Conservation (phyloP, 92 coral and sea anemone genomes). For the Porites evermanni region DNA sequence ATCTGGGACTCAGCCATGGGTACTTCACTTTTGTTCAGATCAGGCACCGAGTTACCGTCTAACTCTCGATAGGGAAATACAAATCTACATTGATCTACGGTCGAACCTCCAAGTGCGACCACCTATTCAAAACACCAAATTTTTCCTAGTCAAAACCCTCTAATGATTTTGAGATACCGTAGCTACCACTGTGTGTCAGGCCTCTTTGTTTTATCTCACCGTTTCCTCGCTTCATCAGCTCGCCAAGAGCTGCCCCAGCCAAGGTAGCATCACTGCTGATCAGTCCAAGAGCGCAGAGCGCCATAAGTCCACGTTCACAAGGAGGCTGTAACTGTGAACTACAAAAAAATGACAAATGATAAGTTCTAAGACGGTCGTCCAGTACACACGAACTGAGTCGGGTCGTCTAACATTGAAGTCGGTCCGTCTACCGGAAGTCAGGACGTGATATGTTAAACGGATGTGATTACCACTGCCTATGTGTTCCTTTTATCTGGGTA, state of each 20-base stretch:
- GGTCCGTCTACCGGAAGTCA: not conserved
- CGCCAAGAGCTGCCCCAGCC: slow-evolving; percentile 95
- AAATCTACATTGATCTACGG: too few relatives aligned
- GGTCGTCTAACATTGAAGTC: not conserved
- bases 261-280: slow-evolving; percentile 83
- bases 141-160: too few relatives aligned
- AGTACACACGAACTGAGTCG: too few relatives aligned
- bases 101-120: too few relatives aligned
- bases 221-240: slow-evolving; percentile 75
- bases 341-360: too few relatives aligned
- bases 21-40: too few relatives aligned
- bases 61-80: too few relatives aligned
- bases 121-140: too few relatives aligned
- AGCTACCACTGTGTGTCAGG: not conserved
- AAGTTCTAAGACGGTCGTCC: too few relatives aligned
- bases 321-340: slow-evolving; percentile 89
- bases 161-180: not conserved
- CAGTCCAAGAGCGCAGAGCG: slow-evolving; percentile 93
- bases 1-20: too few relatives aligned
- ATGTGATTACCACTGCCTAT: not conserved
- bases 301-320: slow-evolving; percentile 90
- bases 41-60: too few relatives aligned
- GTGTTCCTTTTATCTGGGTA: not conserved
- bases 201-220: slow-evolving; percentile 39
- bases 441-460: not conserved